A percentile compares a stretch with the other conserved stretches of the same genome.
Evolutionary conservation across 2,888 invertebrate species (phyloP).

Genomic region (Macropis europaea): DNA sequence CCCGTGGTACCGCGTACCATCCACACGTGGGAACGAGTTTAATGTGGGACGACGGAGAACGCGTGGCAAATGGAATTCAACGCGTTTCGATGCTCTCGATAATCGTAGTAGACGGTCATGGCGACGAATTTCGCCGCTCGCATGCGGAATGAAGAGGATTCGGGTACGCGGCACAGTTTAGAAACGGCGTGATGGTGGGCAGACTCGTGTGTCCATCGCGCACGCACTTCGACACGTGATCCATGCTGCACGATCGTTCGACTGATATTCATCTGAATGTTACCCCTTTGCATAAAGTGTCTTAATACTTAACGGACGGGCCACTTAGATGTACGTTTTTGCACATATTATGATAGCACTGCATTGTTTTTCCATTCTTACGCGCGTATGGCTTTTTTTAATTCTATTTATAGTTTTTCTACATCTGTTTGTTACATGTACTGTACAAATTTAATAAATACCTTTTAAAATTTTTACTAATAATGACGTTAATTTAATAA

Average conservation of each 20-base stretch:
- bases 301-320: too few relatives aligned
- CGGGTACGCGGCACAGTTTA: constrained; percentile 39
- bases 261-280: constrained; percentile 33
- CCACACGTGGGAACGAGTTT: constrained; percentile 4
- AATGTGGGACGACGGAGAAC: constrained; percentile 1
- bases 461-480: too few relatives aligned
- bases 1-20: not conserved
- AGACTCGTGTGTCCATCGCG: not conserved
- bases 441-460: too few relatives aligned
- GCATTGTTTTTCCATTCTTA: too few relatives aligned
- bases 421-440: too few relatives aligned
- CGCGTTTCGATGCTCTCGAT: constrained; percentile 2
- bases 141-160: constrained; percentile 40
- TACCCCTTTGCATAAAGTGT: too few relatives aligned
- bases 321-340: not conserved
- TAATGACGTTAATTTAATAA: too few relatives aligned
- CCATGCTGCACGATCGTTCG: constrained; percentile 10
- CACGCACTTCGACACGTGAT: constrained; percentile 40
- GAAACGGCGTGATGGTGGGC: not conserved
- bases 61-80: not conserved
- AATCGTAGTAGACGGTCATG: constrained; percentile 7
- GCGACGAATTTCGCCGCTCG: not conserved
- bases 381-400: too few relatives aligned
- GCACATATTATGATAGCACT: too few relatives aligned
- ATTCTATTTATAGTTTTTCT: too few relatives aligned